These are phyloP conservation scores for Microcaecilia unicolor DNA, from an alignment of 2,797 vertebrate genomes.

Conservation along the genomic window DNA sequence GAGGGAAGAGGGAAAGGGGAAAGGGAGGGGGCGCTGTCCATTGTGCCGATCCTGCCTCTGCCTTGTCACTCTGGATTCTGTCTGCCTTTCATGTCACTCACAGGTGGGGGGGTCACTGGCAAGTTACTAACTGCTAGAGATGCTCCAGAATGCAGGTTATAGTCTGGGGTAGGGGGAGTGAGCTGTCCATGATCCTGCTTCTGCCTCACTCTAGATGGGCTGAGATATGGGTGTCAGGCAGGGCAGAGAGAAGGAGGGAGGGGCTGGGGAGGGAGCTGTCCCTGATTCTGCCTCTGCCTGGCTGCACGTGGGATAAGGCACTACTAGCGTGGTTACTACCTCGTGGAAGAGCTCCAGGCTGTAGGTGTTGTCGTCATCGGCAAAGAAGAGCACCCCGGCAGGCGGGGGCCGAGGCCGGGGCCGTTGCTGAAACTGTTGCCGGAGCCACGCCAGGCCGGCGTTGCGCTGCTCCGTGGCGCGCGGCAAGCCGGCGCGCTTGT, in stretches of 20 bases:
- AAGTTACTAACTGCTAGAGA: too few relatives aligned
- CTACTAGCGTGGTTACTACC: constrained; percentile 49
- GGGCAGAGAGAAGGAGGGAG: neutral
- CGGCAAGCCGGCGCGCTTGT: constrained; percentile 82
- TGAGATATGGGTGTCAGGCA: neutral
- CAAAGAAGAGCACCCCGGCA: constrained; percentile 87
- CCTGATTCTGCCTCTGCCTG: neutral
- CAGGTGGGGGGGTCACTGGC: too few relatives aligned
- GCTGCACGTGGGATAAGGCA: too few relatives aligned
- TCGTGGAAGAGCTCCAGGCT: constrained; percentile 94
- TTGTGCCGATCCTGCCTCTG: too few relatives aligned
- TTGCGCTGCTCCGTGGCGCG: constrained; percentile 94
- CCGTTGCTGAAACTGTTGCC: constrained; percentile 59
- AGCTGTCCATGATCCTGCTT: too few relatives aligned
- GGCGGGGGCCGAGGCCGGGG: constrained; percentile 50
- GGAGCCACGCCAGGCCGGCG: constrained; percentile 79
- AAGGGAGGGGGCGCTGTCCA: too few relatives aligned
- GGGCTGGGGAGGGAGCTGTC: fast-evolving
- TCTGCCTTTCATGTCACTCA: too few relatives aligned
- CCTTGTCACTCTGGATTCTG: too few relatives aligned
- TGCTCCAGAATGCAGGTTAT: too few relatives aligned
- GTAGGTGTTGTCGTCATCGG: constrained; percentile 97
- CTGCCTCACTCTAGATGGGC: too few relatives aligned
- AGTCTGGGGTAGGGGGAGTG: too few relatives aligned
- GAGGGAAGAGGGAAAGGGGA: too few relatives aligned